Percentiles rank a stretch among this genome's conserved stretches.
These are phyloP conservation scores for Actinopyga echinites DNA, from an alignment of 53 echinoderm and acorn worm genomes.

Conservation along the genomic window DNA sequence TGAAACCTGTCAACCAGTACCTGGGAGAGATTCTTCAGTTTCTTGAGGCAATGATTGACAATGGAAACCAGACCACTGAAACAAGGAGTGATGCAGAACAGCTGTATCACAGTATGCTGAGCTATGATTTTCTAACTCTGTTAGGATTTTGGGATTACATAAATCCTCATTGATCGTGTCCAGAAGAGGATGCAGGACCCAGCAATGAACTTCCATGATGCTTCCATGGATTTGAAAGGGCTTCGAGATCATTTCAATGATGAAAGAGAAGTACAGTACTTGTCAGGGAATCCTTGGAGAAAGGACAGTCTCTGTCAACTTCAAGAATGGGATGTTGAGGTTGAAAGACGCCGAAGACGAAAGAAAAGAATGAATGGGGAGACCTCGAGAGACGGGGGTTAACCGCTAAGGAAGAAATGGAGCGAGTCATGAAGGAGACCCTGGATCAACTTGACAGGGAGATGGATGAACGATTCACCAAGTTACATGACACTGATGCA, in stretches of 20 bases:
- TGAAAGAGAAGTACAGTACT: slow-evolving; percentile 6
- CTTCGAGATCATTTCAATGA: slow-evolving; percentile 18
- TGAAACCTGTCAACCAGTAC: background rate
- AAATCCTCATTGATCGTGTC: no score
- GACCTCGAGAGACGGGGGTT: slow-evolving; percentile 1
- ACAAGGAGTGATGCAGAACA: background rate
- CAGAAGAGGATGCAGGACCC: background rate
- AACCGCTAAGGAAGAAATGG: slow-evolving; percentile 10
- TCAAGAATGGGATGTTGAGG: background rate
- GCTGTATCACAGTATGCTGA: slow-evolving; percentile 19
- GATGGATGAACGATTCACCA: background rate
- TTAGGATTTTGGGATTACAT: background rate
- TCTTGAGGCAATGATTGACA: slow-evolving; percentile 4
- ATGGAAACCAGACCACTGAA: slow-evolving; percentile 7
- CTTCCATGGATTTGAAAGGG: slow-evolving; percentile 16
- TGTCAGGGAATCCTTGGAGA: background rate
- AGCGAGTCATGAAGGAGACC: slow-evolving; percentile 6
- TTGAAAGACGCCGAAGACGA: slow-evolving; percentile 28
- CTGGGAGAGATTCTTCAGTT: slow-evolving; percentile 15
- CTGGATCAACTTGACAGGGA: background rate
- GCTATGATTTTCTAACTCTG: slow-evolving; percentile 26
- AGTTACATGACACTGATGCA: background rate
- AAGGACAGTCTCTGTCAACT: background rate
- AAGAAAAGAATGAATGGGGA: background rate
- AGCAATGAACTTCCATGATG: slow-evolving; percentile 22